A percentile compares a stretch with the other conserved stretches of the same genome.
Evolutionary conservation across 2,113 vertebrate species (phyloP).

Genomic region (Tragulus kanchil): DNA sequence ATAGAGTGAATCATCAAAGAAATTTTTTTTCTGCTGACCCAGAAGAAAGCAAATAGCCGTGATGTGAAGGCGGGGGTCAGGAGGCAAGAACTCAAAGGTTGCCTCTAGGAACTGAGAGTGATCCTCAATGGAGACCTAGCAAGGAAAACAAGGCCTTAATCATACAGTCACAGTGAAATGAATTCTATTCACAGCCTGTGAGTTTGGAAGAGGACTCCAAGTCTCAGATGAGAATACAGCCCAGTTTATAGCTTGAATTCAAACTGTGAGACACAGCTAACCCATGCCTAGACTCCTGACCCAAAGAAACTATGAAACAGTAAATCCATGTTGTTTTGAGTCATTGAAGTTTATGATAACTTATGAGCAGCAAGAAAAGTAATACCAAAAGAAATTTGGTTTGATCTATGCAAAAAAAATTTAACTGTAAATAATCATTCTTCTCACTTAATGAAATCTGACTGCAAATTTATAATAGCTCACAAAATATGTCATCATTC

Average conservation of each 20-base stretch:
- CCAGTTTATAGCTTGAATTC: neutral
- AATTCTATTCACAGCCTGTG: neutral
- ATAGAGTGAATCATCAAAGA: neutral
- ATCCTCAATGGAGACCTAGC: neutral
- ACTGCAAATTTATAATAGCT: constrained; percentile 39
- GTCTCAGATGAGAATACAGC: neutral
- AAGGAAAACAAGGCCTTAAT: neutral
- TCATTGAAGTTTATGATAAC: neutral
- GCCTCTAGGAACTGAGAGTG: neutral
- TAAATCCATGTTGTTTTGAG: neutral
- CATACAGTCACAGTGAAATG: neutral
- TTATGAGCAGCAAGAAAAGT: constrained; percentile 58
- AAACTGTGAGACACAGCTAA: neutral
- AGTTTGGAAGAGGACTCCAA: neutral
- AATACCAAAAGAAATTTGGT: constrained; percentile 43
- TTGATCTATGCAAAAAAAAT: constrained; percentile 41
- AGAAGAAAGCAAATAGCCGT: neutral
- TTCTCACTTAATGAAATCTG: constrained; percentile 64
- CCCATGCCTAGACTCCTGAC: neutral
- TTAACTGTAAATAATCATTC: constrained; percentile 33
- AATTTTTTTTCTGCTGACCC: neutral
- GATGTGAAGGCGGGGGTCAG: neutral
- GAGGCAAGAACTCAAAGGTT: neutral
- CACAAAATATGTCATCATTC: constrained; percentile 52
- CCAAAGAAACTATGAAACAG: neutral